Evolutionary conservation across 2,113 vertebrate genomes (phyloP), one percentile per base, ranked within the genome.

Genomic region (Atrichornis clamosus): DNA sequence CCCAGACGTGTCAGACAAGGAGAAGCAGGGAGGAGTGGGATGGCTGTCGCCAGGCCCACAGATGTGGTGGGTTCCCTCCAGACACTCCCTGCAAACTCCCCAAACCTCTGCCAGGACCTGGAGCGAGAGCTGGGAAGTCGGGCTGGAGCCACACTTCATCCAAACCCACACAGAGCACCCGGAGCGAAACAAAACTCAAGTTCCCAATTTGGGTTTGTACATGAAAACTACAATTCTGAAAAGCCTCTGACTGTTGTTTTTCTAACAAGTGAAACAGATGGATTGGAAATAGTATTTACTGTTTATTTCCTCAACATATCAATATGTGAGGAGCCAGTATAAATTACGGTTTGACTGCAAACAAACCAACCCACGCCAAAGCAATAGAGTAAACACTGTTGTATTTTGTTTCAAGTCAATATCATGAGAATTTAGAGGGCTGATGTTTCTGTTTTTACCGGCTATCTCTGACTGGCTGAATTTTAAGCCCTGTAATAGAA

Each of bases 301-400:
- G 97, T 98, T 98, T 98, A 98, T 98, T 98, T 98, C 97, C 95
- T 97, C 97, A 94, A 93, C 97, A 97, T 98, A 98, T 98, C 98
- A 98, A 97, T 97, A 98, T 98, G 97, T 97, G 97, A 98, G 97
- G 97, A 97, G 97, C 95, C 97, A 97, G 96, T 97, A 82, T 96
- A 98, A 98, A 97, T 97, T 97, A 97, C 19, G 83, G 94, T 94
- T 98, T 97, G 97, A 97, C 97, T 97, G 97, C 96, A 98, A 97
- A 98, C 97, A 97, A 98, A 97, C 95, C 96, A 97, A 93, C 92
- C 94, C 95, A 93, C 91, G 95, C 96, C 93, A 96, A 97, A 96
- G 92, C 89, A 97, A 94, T 87, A 72, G 91, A 96, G 87, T 96
- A 85, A 91, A 94, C 91, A 87, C 41, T 81, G 90, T 84, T 96